Evolutionary conservation across 2,113 vertebrate species (phyloP).

Genomic region (Himantopus leucocephalus): DNA sequence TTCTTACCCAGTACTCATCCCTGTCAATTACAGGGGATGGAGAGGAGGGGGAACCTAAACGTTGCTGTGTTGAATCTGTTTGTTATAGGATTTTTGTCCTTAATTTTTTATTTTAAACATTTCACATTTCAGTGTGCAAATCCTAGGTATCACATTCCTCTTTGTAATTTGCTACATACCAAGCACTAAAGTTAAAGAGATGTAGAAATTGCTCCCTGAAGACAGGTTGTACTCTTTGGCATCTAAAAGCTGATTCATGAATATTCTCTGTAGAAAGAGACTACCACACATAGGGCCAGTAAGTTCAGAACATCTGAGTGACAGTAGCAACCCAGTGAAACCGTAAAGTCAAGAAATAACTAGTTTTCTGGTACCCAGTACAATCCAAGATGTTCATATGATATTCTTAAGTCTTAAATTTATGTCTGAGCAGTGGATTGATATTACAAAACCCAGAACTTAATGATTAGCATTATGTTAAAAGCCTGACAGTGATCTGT

Average conservation of each 20-base stretch:
- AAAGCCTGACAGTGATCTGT: not conserved
- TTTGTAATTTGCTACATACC: conserved; percentile 51
- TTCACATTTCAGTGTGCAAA: conserved; percentile 22
- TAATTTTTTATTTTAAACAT: conserved; percentile 2
- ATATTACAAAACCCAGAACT: not conserved
- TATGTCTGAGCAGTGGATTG: not conserved
- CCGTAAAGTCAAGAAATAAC: not conserved
- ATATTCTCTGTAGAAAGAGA: conserved; percentile 19
- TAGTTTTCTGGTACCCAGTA: not conserved
- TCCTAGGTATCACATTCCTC: not conserved
- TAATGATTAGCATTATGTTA: not conserved
- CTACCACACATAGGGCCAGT: not conserved
- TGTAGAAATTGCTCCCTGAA: conserved; percentile 5
- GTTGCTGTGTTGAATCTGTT: conserved; percentile 25
- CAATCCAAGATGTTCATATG: not conserved
- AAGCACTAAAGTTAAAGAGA: conserved; percentile 21
- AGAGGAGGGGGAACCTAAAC: conserved; percentile 1
- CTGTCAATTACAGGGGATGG: not conserved
- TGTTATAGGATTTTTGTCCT: not conserved
- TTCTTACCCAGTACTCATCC: conserved; percentile 1
- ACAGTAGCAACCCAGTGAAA: not conserved
- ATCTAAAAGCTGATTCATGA: conserved; percentile 9
- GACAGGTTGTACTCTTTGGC: not conserved
- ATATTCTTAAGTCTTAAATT: not conserved
- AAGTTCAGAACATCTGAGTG: not conserved